A percentile compares a stretch with the other conserved stretches of the same genome.
Evolutionary conservation across 1,140 invertebrate species (phyloP).

Genomic region (Asobara japonica): DNA sequence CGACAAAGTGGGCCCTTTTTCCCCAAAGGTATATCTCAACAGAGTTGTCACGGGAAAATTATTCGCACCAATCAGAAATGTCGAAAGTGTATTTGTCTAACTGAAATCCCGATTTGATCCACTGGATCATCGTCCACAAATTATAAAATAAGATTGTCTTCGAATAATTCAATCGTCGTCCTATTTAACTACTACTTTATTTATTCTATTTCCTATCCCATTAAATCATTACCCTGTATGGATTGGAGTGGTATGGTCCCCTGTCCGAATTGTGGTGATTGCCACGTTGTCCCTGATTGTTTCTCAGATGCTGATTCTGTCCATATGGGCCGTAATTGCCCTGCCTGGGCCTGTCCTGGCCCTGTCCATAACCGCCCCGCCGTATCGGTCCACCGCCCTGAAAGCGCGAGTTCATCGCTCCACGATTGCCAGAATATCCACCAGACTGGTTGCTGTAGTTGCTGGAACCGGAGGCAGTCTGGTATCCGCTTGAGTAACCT

Average conservation of each 20-base stretch:
- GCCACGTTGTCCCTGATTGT: not conserved
- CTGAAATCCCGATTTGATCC: slow-evolving; percentile 44
- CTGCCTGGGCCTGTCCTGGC: too few species aligned
- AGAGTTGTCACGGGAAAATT: not conserved
- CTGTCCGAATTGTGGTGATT: slow-evolving; percentile 22
- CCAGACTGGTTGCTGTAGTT: slow-evolving; percentile 39
- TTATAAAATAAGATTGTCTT: too few species aligned
- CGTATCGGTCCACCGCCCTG: slow-evolving; percentile 25
- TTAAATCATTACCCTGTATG: slow-evolving; percentile 27
- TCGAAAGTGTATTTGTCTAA: slow-evolving; percentile 38
- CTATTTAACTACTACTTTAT: too few species aligned
- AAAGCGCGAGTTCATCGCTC: slow-evolving; percentile 26
- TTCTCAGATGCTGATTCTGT: slow-evolving; percentile 26
- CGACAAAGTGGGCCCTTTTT: too few species aligned
- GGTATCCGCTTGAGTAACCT: slow-evolving; percentile 53
- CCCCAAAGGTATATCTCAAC: not conserved
- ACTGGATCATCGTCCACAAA: slow-evolving; percentile 27
- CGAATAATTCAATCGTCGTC: too few species aligned
- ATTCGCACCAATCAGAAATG: slow-evolving; percentile 8
- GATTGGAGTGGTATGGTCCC: slow-evolving; percentile 4
- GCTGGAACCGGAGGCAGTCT: slow-evolving; percentile 30
- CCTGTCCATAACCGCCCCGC: slow-evolving; percentile 31
- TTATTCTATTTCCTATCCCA: too few species aligned
- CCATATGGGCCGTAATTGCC: too few species aligned
- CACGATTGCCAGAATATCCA: slow-evolving; percentile 28